Percentiles rank a stretch among this genome's conserved stretches.
Conservation (phyloP, 2,888 invertebrate genomes). For the Strigamia maritima region DNA sequence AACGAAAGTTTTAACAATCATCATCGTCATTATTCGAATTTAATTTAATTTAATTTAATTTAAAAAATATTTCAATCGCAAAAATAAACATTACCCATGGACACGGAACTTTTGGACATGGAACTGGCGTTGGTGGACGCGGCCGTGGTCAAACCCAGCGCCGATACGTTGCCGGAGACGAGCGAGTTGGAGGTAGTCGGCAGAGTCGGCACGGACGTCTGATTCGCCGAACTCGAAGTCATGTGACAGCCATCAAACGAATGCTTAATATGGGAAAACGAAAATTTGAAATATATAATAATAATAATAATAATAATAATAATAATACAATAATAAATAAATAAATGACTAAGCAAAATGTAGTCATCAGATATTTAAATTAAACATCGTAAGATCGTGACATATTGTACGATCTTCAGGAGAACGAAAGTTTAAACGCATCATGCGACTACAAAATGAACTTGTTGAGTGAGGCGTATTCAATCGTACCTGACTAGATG, state of each 20-base stretch:
- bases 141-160: constrained; percentile 8
- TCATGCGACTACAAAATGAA: too few species aligned
- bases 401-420: too few species aligned
- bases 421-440: too few species aligned
- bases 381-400: too few species aligned
- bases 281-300: not conserved
- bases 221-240: constrained; percentile 43
- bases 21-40: not conserved
- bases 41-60: too few species aligned
- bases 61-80: too few species aligned
- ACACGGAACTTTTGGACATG: constrained; percentile 18
- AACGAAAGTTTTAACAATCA: constrained; percentile 34
- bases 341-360: too few species aligned
- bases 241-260: constrained; percentile 43
- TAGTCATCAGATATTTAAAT: too few species aligned
- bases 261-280: constrained; percentile 42
- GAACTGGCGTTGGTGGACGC: constrained; percentile 7
- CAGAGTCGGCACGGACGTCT: constrained; percentile 41
- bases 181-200: constrained; percentile 37
- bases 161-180: constrained; percentile 24
- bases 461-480: too few species aligned
- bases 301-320: not conserved
- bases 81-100: not conserved
- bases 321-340: too few species aligned
- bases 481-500: constrained; percentile 39